Conservation (phyloP, 2,113 vertebrate species). For the Irena cyanogastra region DNA sequence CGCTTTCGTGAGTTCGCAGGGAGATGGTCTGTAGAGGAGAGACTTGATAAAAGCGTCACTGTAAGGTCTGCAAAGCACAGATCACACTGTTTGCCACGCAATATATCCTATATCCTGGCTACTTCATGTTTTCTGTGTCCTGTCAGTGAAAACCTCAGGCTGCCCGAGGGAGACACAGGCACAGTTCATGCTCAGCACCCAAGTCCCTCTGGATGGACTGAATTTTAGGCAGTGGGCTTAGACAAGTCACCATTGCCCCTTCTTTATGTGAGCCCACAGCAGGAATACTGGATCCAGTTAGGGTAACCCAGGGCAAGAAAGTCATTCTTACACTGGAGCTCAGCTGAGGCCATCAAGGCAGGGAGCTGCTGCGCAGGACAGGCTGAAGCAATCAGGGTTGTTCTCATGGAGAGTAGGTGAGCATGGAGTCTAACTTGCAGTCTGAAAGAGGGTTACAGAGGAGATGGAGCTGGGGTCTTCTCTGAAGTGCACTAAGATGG, state of each 20-base stretch:
- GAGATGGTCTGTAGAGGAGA: not conserved
- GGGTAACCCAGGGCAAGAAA: not conserved
- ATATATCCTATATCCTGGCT: not conserved
- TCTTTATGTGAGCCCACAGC: not conserved
- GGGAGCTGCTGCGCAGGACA: not conserved
- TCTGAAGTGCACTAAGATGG: not conserved
- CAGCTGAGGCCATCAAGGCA: not conserved
- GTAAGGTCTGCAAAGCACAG: not conserved
- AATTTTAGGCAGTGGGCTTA: not conserved
- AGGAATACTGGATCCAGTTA: not conserved
- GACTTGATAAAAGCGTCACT: not conserved
- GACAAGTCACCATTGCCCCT: not conserved
- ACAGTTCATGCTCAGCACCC: not conserved
- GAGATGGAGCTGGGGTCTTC: not conserved
- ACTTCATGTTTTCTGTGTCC: not conserved
- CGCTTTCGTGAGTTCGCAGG: not conserved
- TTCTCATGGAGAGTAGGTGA: not conserved
- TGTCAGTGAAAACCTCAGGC: not conserved
- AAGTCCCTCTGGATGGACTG: too few species aligned
- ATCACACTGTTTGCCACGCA: rapidly evolving
- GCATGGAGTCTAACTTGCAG: not conserved
- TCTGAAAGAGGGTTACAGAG: not conserved
- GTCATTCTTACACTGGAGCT: not conserved
- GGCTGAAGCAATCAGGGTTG: not conserved
- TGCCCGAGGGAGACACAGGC: too few species aligned